Percentiles rank a stretch among this genome's conserved stretches.
Evolutionary conservation across 2,797 vertebrate genomes (phyloP).

Genomic region (Macropus fuliginosus): DNA sequence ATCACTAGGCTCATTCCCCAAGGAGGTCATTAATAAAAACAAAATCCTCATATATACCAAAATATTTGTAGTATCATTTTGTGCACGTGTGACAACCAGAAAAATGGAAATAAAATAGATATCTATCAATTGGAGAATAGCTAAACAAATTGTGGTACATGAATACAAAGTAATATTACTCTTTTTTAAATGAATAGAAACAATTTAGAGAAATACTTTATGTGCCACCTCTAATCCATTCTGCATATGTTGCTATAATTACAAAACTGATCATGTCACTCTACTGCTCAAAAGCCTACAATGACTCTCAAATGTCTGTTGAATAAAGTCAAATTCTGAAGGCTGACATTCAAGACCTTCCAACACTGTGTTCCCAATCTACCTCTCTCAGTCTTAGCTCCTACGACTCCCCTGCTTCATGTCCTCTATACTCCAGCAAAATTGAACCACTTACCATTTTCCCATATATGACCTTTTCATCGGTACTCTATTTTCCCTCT

Average conservation of each 20-base stretch:
- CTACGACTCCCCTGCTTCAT: background rate
- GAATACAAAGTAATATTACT: background rate
- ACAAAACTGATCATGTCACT: background rate
- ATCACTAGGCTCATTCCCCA: background rate
- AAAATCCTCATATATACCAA: background rate
- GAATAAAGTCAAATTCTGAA: background rate
- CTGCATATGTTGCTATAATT: background rate
- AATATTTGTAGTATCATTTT: background rate
- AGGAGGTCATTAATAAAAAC: background rate
- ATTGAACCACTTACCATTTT: background rate
- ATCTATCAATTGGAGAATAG: background rate
- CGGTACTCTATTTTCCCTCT: background rate
- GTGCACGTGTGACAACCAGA: background rate
- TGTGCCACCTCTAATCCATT: background rate
- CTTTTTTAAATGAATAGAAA: background rate
- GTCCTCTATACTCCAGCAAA: background rate
- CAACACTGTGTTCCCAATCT: background rate
- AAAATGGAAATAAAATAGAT: background rate
- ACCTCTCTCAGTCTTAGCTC: background rate
- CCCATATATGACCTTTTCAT: background rate
- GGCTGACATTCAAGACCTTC: background rate
- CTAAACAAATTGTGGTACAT: background rate
- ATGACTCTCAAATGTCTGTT: background rate
- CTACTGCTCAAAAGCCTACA: background rate
- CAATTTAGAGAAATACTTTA: background rate